Percentiles rank a stretch among this genome's conserved stretches.
Conservation (phyloP, 2,113 vertebrate genomes). For the Menura novaehollandiae region DNA sequence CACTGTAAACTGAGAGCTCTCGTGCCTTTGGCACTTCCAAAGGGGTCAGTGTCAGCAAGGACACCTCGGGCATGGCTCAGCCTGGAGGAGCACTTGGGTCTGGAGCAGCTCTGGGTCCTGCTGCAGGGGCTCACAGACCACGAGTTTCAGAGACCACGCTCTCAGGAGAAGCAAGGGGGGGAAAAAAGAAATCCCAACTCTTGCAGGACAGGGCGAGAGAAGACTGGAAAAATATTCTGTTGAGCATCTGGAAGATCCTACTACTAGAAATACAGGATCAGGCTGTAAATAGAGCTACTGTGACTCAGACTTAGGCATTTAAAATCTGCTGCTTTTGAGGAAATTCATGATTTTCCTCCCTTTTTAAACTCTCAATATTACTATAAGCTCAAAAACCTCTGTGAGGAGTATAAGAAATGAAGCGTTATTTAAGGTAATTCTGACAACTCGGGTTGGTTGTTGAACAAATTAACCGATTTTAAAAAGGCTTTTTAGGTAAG, state of each 20-base stretch:
- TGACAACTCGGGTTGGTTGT: not conserved
- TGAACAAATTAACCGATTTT: not conserved
- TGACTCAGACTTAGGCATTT: not conserved
- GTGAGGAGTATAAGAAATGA: not conserved
- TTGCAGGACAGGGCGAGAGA: not conserved
- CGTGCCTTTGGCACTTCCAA: not conserved
- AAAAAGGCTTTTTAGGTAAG: not conserved
- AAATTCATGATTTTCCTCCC: not conserved
- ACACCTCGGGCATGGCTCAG: not conserved
- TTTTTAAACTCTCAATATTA: not conserved
- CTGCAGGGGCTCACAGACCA: not conserved
- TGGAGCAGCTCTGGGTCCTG: not conserved
- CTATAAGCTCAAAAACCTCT: not conserved
- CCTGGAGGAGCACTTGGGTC: not conserved
- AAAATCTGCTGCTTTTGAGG: not conserved
- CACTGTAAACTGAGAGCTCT: accelerated
- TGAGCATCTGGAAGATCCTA: not conserved
- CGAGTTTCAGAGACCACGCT: accelerated
- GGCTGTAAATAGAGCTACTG: not conserved
- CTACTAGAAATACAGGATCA: not conserved
- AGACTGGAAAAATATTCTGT: not conserved
- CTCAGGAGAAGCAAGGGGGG: not conserved
- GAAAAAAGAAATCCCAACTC: not conserved
- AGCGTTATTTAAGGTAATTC: not conserved
- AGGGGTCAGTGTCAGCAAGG: not conserved